Evolutionary conservation across 2,888 invertebrate species (phyloP).

Genomic region (Apomyelois bistriatella): DNA sequence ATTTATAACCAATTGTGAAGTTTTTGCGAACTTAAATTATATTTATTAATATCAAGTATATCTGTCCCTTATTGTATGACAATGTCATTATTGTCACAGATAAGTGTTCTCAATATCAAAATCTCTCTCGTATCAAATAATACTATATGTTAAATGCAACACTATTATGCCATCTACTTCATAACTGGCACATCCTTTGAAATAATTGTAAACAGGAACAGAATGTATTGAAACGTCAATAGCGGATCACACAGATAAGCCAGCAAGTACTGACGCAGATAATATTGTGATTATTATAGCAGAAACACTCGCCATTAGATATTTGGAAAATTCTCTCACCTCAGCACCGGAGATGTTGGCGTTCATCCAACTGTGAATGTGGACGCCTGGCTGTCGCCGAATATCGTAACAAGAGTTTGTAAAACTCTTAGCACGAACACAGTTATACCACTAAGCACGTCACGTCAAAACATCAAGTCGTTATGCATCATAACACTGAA

Average conservation of each 20-base stretch:
- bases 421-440: constrained; percentile 43
- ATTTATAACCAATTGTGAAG: too few relatives aligned
- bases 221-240: constrained; percentile 34
- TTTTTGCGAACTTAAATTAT: too few relatives aligned
- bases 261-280: constrained; percentile 40
- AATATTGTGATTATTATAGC: constrained; percentile 27
- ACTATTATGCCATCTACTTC: neutral
- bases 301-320: constrained; percentile 34
- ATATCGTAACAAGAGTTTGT: constrained; percentile 51
- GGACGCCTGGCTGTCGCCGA: constrained; percentile 71
- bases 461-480: constrained; percentile 43
- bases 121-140: neutral
- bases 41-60: too few relatives aligned
- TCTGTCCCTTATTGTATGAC: too few relatives aligned
- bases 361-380: constrained; percentile 72
- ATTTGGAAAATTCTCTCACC: constrained; percentile 57
- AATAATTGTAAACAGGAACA: constrained; percentile 39
- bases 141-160: neutral
- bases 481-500: constrained; percentile 49
- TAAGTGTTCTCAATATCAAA: too few relatives aligned
- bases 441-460: constrained; percentile 56
- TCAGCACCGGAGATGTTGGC: constrained; percentile 72
- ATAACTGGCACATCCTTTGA: constrained; percentile 22
- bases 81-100: too few relatives aligned
- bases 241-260: constrained; percentile 50